Base-by-base conservation (phyloP, 2,888 invertebrate genomes). In the Ypsolopha sequella region DNA sequence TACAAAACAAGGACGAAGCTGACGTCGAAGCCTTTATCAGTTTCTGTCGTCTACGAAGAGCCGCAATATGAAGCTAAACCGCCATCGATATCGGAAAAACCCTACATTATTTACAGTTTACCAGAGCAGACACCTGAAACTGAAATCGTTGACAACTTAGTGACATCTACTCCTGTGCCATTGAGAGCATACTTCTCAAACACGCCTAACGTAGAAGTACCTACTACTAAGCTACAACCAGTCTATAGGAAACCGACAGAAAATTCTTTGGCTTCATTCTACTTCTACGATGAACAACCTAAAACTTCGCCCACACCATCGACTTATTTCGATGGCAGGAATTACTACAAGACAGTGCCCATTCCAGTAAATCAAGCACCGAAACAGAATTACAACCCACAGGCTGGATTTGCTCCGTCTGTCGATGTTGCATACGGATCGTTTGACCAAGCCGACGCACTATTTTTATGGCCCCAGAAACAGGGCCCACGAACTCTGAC, bases 251-350 rank as follows among this genome's bases (percentile, higher is more conserved):
- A 81, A 61, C 78, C 80, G 41, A 79, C 72, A 57, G 76, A 81
- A 55, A 84, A 86, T 60, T 79, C 81, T 43, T 71, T 88, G 50
- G 88, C 90, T 1, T 91, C 91, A 7, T 92, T 90, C 70, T 92
- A 89, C 62, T 92, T 91, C 64, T 92, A 91, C 60, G 91, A 92
- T 55, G 92, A 92, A 64, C 85, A 88, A 58, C 80, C 85, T 0
- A 81, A 84, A 59, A 84, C 88, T 8, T 88, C 90, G 24, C 89
- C 90, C 9, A 76, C 88, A 34, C 89, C 90, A 1, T 80, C 87
- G 50, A 75, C 85, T 1, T 86, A 70, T 62, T 87, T 76, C 57
- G 85, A 87, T 55, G 82, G 84, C 41, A 72, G 80, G 53, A 80
- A 86, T 60, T 85, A 80, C 56, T 86, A 84, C 58, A 80, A 82